Evolutionary conservation across 2,797 vertebrate genomes (phyloP), one percentile per base, ranked within the genome.

Genomic region (Otolemur crassicaudatus): DNA sequence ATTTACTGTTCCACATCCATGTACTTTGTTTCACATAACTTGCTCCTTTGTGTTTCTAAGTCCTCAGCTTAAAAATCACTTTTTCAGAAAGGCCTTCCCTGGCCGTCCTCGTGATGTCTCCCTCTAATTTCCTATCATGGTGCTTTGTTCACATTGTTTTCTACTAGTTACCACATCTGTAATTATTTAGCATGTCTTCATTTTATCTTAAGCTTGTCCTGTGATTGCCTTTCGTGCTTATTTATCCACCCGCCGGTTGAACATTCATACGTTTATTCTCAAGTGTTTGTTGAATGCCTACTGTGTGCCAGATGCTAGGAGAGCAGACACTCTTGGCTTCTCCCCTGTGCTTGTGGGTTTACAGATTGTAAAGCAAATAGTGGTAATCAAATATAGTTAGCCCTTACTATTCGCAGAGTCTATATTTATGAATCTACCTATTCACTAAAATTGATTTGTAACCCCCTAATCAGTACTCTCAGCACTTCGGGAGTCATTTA

Each of bases 381-480:
- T 86, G 67, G 17, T 81, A 46, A 34, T 92, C 85, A 89, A 31
- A 85, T 84, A 60, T 10, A 69, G 17, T 69, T 69, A 31, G 90
- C 87, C 40, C 34, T 92, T n/a, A 80, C 73, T 85, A 67, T 90
- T 69, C 19, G 9, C 22, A 53, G 34, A 73, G 56, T 86, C 43
- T 31, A 2, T 40, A n/a, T 69, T 81, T 70, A 16, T 82, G 60
- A 91, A 58, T 67, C 9, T 12, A 49, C 10, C 25, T 56, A 56
- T 49, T 72, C 25, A 16, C 43, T 91, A 93, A 90, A 67, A 81
- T 90, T 49, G 87, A 40, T 88, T 77, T 95, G n/a, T 87, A 81
- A 75, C 37, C 72, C 29, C 40, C n/a, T 40, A 70, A 69, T 82
- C 23, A 46, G 76, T 63, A 34, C 40, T 77, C 40, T 25, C 12